Percentiles rank a stretch among this genome's conserved stretches.
These are phyloP conservation scores for Lepidurus packardi DNA, from an alignment of 1,140 invertebrate genomes.

Conservation along the genomic window DNA sequence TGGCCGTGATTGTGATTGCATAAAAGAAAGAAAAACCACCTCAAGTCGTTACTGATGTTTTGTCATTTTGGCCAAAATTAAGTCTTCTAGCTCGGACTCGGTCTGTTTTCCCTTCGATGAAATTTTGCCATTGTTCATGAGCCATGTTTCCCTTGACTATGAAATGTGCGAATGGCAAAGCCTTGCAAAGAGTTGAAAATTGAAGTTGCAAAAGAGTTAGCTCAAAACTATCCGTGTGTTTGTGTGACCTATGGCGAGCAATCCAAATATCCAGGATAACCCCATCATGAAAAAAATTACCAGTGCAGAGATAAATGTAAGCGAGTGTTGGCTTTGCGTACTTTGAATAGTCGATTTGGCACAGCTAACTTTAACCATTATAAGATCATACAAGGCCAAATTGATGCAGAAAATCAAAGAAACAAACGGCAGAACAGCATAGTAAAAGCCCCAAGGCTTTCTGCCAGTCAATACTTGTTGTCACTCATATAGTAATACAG, in stretches of 20 bases:
- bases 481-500: slow-evolving; percentile 34
- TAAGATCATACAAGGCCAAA: slow-evolving; percentile 43
- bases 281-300: slow-evolving; percentile 52
- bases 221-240: slow-evolving; percentile 47
- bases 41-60: background rate
- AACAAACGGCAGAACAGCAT: slow-evolving; percentile 45
- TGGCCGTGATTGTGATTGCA: too few relatives aligned
- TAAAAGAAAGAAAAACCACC: background rate
- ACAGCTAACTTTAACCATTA: slow-evolving; percentile 44
- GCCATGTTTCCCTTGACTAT: background rate
- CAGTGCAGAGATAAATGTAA: slow-evolving; percentile 41
- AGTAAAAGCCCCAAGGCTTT: slow-evolving; percentile 44
- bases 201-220: slow-evolving; percentile 52
- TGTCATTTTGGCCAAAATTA: background rate
- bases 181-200: slow-evolving; percentile 51
- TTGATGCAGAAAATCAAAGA: slow-evolving; percentile 45
- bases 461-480: slow-evolving; percentile 46
- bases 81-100: background rate
- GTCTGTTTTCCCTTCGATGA: background rate
- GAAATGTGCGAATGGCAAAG: slow-evolving; percentile 46
- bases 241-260: slow-evolving; percentile 48
- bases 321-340: slow-evolving; percentile 40
- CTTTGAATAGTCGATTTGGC: slow-evolving; percentile 42
- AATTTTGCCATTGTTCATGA: background rate
- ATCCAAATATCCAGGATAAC: slow-evolving; percentile 52